These are phyloP conservation scores for Spilogale gracilis DNA, from an alignment of 2,113 vertebrate species.

Conservation along the genomic window DNA sequence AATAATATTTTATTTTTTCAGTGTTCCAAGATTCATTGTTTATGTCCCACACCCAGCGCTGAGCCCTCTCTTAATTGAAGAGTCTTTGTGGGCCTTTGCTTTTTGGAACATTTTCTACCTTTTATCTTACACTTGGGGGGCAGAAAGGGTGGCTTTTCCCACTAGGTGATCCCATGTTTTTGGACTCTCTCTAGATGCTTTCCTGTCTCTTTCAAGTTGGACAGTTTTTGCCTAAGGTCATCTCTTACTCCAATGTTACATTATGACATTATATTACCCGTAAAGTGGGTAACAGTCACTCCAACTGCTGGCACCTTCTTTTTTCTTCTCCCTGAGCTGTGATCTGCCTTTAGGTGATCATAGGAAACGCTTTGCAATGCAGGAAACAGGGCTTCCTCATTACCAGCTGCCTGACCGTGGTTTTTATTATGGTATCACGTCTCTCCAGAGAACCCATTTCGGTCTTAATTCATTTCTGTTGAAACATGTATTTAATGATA, in stretches of 20 bases:
- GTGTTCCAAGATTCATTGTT: too few species aligned
- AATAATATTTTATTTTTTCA: too few species aligned
- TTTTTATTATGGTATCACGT: not conserved
- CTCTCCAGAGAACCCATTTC: conserved; percentile 33
- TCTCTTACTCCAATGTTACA: not conserved
- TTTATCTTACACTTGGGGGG: not conserved
- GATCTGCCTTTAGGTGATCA: not conserved
- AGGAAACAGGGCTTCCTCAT: not conserved
- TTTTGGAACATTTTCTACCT: not conserved
- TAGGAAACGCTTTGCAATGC: not conserved
- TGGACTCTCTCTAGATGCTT: not conserved
- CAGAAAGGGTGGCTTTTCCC: not conserved
- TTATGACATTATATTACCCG: not conserved
- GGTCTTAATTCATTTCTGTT: conserved; percentile 57
- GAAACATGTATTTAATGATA: conserved; percentile 65
- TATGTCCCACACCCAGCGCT: too few species aligned
- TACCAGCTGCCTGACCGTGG: not conserved
- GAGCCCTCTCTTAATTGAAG: not conserved
- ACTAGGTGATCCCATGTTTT: not conserved
- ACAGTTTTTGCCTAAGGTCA: not conserved
- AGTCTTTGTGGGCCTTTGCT: not conserved
- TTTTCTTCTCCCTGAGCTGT: not conserved
- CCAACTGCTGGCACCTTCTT: not conserved
- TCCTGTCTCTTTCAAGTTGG: not conserved
- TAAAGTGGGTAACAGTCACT: not conserved